Evolutionary conservation across 2,113 vertebrate species (phyloP).

Genomic region (Clupea harengus): DNA sequence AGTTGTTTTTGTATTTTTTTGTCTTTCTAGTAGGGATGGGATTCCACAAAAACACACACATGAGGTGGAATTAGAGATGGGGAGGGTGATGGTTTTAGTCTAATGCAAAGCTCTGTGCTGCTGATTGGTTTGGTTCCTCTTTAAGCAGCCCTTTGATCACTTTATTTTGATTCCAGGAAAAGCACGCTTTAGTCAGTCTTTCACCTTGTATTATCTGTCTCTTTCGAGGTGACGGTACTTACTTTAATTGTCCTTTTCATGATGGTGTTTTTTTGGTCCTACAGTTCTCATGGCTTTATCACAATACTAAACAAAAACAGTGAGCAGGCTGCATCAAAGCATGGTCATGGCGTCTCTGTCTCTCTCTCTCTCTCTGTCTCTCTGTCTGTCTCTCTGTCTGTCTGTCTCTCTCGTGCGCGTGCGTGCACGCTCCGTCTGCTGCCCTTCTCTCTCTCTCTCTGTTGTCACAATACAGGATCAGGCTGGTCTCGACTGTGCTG

Average conservation of each 20-base stretch:
- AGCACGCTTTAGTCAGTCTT: not conserved
- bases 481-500: not conserved
- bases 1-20: constrained; percentile 62
- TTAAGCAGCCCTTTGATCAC: not conserved
- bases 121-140: not conserved
- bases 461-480: constrained; percentile 31
- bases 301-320: not conserved
- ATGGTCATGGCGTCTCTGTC: not conserved
- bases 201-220: not conserved
- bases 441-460: not conserved
- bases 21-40: constrained; percentile 38
- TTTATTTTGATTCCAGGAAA: not conserved
- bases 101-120: not conserved
- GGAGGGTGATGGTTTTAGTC: not conserved
- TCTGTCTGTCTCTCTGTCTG: not conserved
- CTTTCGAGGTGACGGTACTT: not conserved
- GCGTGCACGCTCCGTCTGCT: too few species aligned
- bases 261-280: not conserved
- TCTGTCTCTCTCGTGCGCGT: not conserved
- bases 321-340: not conserved
- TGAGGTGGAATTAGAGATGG: not conserved
- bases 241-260: not conserved
- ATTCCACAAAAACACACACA: constrained; percentile 46
- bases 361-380: not conserved
- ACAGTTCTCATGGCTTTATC: not conserved